A percentile compares a stretch with the other conserved stretches of the same genome.
Evolutionary conservation across 2,797 vertebrate genomes (phyloP).

Genomic region (Mus minutoides): DNA sequence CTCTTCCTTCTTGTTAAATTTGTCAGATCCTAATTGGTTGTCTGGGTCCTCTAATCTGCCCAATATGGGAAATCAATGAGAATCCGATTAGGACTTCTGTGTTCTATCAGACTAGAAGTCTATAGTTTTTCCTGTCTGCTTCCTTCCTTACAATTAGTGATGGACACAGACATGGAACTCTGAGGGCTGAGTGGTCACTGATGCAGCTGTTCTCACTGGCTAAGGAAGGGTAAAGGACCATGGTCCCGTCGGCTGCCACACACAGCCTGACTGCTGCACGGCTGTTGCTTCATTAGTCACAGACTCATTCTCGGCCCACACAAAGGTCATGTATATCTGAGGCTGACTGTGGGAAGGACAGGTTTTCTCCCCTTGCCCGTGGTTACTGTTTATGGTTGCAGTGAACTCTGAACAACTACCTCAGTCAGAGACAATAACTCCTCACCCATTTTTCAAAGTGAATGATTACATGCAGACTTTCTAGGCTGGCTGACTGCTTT

Average conservation of each 20-base stretch:
- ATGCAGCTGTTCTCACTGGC: background rate
- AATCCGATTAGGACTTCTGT: constrained; percentile 43
- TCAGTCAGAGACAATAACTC: background rate
- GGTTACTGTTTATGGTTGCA: background rate
- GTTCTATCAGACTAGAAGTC: constrained; percentile 40
- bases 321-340: background rate
- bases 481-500: background rate
- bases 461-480: constrained; percentile 43
- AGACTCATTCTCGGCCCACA: constrained; percentile 14
- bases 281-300: constrained; percentile 34
- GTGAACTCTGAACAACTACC: background rate
- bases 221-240: constrained; percentile 22
- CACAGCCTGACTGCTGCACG: constrained; percentile 22
- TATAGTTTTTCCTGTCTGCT: constrained; percentile 54
- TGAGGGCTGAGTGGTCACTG: constrained; percentile 51
- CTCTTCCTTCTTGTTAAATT: constrained; percentile 54
- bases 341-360: constrained; percentile 17
- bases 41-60: constrained; percentile 53
- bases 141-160: constrained; percentile 48
- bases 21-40: constrained; percentile 41
- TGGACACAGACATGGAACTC: constrained; percentile 30
- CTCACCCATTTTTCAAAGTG: background rate
- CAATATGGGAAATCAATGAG: constrained; percentile 56
- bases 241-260: constrained; percentile 10
- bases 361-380: constrained; percentile 35